Conservation (phyloP, 2,888 invertebrate species). For the Eilema griseolum region DNA sequence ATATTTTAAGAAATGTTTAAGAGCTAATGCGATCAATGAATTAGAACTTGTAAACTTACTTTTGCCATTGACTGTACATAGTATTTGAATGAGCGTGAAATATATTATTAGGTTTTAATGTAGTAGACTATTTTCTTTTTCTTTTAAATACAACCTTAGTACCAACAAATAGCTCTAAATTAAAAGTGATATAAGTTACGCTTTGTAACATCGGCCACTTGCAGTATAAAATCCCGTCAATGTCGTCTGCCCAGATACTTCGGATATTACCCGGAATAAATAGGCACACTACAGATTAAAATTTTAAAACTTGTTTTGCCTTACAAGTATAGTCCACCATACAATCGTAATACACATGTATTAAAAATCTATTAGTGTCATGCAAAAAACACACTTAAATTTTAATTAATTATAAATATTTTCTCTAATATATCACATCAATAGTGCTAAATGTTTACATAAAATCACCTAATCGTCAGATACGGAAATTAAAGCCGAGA, state of each 20-base stretch:
- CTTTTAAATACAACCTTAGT: background rate
- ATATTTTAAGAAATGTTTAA: too few relatives aligned
- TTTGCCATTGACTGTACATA: background rate
- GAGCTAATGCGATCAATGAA: background rate
- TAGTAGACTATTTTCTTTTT: constrained; percentile 24
- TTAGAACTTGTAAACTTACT: background rate
- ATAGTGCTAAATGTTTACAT: background rate
- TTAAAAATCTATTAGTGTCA: too few relatives aligned
- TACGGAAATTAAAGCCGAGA: constrained; percentile 48
- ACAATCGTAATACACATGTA: too few relatives aligned
- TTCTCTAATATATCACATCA: background rate
- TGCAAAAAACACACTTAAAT: background rate
- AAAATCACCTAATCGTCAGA: constrained; percentile 25
- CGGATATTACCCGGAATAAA: too few relatives aligned
- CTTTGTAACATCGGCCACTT: background rate
- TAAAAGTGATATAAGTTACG: too few relatives aligned
- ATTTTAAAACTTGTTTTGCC: too few relatives aligned
- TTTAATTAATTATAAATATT: background rate
- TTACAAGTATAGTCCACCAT: too few relatives aligned
- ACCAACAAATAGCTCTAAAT: background rate
- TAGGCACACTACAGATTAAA: too few relatives aligned
- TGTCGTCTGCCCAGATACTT: too few relatives aligned
- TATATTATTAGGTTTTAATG: constrained; percentile 38
- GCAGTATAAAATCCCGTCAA: too few relatives aligned
- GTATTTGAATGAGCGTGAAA: constrained; percentile 22